Base-by-base conservation (phyloP, 2,113 vertebrate species). In the Benitochromis conjunctus region DNA sequence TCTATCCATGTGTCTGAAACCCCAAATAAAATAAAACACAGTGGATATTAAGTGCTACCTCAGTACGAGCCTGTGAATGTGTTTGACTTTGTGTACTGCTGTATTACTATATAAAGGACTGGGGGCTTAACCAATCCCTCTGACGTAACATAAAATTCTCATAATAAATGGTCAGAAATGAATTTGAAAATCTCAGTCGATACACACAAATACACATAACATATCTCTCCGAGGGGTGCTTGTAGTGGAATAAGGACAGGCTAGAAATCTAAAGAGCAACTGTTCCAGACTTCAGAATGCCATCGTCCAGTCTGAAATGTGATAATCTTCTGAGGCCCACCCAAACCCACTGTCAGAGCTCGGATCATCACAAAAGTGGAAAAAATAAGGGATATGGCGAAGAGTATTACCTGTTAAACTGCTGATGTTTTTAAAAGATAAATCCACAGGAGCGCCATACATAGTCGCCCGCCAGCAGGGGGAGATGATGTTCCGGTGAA, bases 1-100 rank as follows among this genome's bases (percentile, higher is more conserved):
- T 96, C 95, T 1, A 62, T 91, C 74, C 94, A 34, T 51, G 96
- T 81, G 36, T 97, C 97, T 98, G 78, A 89, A 53, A 85, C 29
- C 26, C 13, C 26, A 53, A 78, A 43, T 55, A 66, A 56, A 79
- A 80, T 0, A 60, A 74, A 36, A 79, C 10, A 53, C 2, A 21
- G 14, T 9, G 4, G 9, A 1, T 31, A 55, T 71, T 11, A 77
- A 21, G 2, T 19, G 21, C 19, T 48, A 53, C 26, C 31, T 0
- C 0, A 53, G 18, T 31, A 77, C 4, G 1, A 13, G 5, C 16
- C 29, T 51, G 5, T 34, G 9, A 10, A 34, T 24, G 12, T 16
- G 5, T 34, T 53, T 24, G 8, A 48, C 2, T 53, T 69, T 55
- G 5, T 69, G 7, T 31, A 7, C 46, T 7, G 5, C 5, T 79